phyloP scores from a whole-genome alignment of 1,140 invertebrate genomes.

The Diorhabda carinulata region DNA sequence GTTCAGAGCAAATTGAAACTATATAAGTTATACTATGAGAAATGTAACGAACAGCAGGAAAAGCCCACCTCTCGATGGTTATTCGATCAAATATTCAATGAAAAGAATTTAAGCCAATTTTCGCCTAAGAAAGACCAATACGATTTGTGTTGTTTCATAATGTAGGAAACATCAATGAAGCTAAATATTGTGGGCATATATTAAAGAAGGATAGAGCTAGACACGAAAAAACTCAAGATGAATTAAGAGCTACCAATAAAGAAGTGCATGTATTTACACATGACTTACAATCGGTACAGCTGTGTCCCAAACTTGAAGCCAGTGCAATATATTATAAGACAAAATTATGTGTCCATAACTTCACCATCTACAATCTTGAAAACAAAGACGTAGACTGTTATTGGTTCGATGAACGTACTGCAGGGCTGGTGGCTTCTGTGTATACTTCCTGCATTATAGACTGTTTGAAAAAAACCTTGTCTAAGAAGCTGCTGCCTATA shows the following conservation, averaged over 20 bases:
- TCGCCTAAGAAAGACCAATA: slow-evolving; percentile 36
- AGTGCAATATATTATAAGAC: too few relatives aligned
- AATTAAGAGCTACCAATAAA: slow-evolving; percentile 25
- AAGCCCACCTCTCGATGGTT: too few relatives aligned
- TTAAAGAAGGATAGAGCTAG: slow-evolving; percentile 33
- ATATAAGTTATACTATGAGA: background rate
- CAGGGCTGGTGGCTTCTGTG: background rate
- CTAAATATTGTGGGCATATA: slow-evolving; percentile 35
- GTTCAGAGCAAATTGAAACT: background rate
- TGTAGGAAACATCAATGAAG: slow-evolving; percentile 38
- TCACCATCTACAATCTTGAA: slow-evolving; percentile 47
- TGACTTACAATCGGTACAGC: slow-evolving; percentile 47
- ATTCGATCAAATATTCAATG: background rate
- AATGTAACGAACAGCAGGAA: background rate
- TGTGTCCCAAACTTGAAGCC: slow-evolving; percentile 44
- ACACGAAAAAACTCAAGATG: slow-evolving; percentile 34
- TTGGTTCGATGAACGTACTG: background rate
- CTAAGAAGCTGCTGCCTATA: background rate
- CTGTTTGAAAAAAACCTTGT: background rate
- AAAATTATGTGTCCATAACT: slow-evolving; percentile 49
- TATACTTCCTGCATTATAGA: background rate
- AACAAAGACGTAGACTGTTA: slow-evolving; percentile 31
- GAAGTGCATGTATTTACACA: slow-evolving; percentile 35
- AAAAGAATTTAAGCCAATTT: slow-evolving; percentile 30
- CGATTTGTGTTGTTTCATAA: slow-evolving; percentile 33